Percentiles rank a stretch among this genome's conserved stretches.
These are phyloP conservation scores for Linnaemya tessellans DNA, from an alignment of 2,888 invertebrate species.

Conservation along the genomic window DNA sequence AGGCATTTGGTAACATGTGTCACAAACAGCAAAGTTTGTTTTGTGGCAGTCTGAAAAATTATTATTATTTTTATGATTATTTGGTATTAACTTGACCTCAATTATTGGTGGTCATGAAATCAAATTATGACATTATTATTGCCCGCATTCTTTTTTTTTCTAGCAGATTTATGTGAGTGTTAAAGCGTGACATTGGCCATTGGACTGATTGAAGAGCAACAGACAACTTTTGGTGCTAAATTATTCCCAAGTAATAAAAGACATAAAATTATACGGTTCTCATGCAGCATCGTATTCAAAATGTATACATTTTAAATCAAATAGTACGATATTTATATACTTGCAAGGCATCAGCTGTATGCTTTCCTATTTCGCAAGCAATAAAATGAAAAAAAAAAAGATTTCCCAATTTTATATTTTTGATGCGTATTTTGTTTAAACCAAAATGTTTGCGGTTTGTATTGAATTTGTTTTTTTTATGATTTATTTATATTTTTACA, in stretches of 20 bases:
- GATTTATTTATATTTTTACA: constrained; percentile 20
- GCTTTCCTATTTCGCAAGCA: not conserved
- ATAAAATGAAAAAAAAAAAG: not conserved
- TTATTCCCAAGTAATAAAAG: constrained; percentile 6
- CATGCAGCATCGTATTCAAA: not conserved
- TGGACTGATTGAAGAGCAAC: constrained; percentile 25
- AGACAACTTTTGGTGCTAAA: not conserved
- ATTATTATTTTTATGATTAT: constrained; percentile 62
- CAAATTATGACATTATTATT: constrained; percentile 63
- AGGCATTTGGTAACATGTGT: constrained; percentile 55
- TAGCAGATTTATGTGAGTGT: constrained; percentile 29
- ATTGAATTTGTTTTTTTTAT: constrained; percentile 6
- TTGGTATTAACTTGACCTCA: constrained; percentile 70
- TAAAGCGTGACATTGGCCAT: constrained; percentile 65
- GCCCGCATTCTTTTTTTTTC: constrained; percentile 5
- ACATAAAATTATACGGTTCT: not conserved
- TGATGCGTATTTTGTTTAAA: constrained; percentile 6
- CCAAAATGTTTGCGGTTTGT: constrained; percentile 5
- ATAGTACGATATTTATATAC: constrained; percentile 19
- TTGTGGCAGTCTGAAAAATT: constrained; percentile 46
- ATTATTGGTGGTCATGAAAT: constrained; percentile 68
- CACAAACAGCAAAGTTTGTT: constrained; percentile 48
- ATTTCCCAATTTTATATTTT: constrained; percentile 24
- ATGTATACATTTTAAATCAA: not conserved
- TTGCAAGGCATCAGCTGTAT: constrained; percentile 36